phyloP scores from a whole-genome alignment of 2,797 vertebrate species.

The Takifugu ocellatus region DNA sequence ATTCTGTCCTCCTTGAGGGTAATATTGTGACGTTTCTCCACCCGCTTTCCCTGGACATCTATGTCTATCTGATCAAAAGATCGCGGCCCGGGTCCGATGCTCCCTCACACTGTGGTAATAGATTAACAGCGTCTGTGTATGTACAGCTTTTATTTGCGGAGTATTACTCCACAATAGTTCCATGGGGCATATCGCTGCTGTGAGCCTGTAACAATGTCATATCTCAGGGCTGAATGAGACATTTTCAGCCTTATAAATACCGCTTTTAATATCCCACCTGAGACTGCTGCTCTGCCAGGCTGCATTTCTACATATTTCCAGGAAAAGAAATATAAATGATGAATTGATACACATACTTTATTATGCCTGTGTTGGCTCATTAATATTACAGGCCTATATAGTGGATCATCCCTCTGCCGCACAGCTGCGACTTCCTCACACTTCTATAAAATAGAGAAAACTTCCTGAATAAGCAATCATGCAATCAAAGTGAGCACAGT shows the following conservation, averaged over 20 bases:
- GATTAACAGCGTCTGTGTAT: slow-evolving; percentile 52
- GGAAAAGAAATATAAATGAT: slow-evolving; percentile 50
- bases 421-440: slow-evolving; percentile 17
- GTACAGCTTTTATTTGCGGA: slow-evolving; percentile 61
- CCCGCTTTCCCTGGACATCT: no score
- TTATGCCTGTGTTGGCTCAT: slow-evolving; percentile 56
- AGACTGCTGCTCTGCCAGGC: slow-evolving; percentile 46
- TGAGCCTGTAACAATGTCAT: slow-evolving; percentile 55
- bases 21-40: no score
- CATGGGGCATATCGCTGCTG: slow-evolving; percentile 47
- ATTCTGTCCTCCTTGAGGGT: no score
- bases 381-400: slow-evolving; percentile 41
- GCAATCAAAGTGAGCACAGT: slow-evolving; percentile 32
- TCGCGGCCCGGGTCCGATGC: neutral
- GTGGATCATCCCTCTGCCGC: slow-evolving; percentile 12
- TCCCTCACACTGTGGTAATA: slow-evolving; percentile 43
- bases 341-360: slow-evolving; percentile 58
- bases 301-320: slow-evolving; percentile 42
- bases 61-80: no score
- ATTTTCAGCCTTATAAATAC: slow-evolving; percentile 66
- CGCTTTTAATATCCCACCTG: slow-evolving; percentile 62
- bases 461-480: slow-evolving; percentile 19
- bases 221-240: slow-evolving; percentile 57
- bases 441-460: slow-evolving; percentile 18
- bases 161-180: slow-evolving; percentile 54